Percentiles rank a stretch among this genome's conserved stretches.
Conservation (phyloP, 37 sponge, comb jelly and placozoan genomes). For the Aplysina aerophoba region DNA sequence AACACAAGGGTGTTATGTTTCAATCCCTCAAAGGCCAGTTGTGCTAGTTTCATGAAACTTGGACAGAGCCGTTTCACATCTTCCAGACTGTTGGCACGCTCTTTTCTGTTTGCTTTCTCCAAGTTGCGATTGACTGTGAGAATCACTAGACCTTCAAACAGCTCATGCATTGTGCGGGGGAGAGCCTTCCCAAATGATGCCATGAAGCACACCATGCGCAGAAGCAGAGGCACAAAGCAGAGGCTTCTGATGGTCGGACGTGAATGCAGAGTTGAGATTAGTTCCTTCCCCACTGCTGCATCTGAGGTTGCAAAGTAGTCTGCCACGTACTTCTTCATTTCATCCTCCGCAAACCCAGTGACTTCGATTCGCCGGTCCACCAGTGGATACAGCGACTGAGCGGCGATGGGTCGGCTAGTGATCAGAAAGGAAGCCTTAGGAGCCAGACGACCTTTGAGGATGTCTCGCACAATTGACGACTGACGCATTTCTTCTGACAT, state of each 20-base stretch:
- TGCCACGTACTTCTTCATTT: background rate
- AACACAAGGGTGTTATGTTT: background rate
- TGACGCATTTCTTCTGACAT: background rate
- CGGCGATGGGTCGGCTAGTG: background rate
- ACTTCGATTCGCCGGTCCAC: background rate
- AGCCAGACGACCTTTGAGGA: background rate
- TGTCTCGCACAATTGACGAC: background rate
- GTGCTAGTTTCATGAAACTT: background rate
- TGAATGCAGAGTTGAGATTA: background rate
- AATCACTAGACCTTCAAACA: background rate
- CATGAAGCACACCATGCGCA: background rate
- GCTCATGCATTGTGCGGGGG: background rate
- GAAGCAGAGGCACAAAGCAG: background rate
- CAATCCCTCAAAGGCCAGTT: constrained; percentile 4
- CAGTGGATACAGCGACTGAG: background rate
- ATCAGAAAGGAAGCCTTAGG: background rate
- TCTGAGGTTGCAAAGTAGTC: background rate
- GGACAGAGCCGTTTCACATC: background rate
- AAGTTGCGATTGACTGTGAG: background rate
- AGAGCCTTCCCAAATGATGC: background rate
- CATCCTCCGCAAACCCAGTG: background rate
- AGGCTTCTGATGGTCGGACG: background rate
- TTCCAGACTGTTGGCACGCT: background rate
- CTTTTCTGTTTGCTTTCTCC: background rate
- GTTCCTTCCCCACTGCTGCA: background rate